Evolutionary conservation across 2,113 vertebrate genomes (phyloP).

Genomic region (Diphyllodes magnificus): DNA sequence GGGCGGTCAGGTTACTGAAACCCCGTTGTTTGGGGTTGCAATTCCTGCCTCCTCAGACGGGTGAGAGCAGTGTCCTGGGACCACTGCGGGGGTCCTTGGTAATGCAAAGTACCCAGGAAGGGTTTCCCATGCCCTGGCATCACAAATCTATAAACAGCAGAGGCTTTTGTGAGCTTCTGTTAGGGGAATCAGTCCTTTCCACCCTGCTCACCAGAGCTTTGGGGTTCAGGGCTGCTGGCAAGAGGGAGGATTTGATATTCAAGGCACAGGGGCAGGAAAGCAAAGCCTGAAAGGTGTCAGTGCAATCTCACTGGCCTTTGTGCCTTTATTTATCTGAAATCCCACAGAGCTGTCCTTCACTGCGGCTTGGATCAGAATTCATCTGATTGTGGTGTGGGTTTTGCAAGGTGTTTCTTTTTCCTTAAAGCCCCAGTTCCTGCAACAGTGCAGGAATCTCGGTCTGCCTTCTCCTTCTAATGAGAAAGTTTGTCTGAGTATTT

Average conservation of each 20-base stretch:
- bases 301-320: conserved; percentile 18
- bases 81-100: fast-evolving
- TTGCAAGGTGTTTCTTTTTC: neutral
- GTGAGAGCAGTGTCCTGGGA: neutral
- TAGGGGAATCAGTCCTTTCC: neutral
- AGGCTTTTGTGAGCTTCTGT: neutral
- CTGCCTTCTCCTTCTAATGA: neutral
- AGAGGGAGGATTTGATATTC: neutral
- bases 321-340: conserved; percentile 32
- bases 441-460: neutral
- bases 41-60: neutral
- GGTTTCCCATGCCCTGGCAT: neutral
- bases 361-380: neutral
- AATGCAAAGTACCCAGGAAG: neutral
- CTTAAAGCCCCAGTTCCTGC: neutral
- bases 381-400: neutral
- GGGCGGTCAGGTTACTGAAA: neutral
- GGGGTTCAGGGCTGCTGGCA: neutral
- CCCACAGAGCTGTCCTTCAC: neutral
- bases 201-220: neutral
- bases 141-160: neutral
- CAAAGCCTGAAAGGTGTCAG: conserved; percentile 15
- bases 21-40: neutral
- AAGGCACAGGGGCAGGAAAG: neutral
- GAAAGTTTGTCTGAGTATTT: neutral